Percentiles rank a stretch among this genome's conserved stretches.
Evolutionary conservation across 2,113 vertebrate genomes (phyloP).

Genomic region (Scophthalmus maximus): DNA sequence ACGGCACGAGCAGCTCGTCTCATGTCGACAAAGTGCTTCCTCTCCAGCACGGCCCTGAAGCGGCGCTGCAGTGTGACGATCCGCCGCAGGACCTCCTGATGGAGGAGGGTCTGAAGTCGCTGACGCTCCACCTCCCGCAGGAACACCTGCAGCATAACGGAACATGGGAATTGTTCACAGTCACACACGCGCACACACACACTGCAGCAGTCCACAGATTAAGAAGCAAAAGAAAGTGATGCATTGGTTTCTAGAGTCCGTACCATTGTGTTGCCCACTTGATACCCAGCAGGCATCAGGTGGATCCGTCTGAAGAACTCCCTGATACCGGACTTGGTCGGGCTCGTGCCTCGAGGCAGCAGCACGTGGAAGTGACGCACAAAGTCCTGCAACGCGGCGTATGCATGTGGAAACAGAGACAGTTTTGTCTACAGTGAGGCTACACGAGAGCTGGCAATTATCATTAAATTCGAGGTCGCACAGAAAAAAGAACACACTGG

Average conservation of each 20-base stretch:
- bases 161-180: neutral
- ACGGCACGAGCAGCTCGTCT: constrained; percentile 82
- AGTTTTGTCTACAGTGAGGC: neutral
- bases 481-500: too few species aligned
- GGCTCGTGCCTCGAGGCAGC: constrained; percentile 84
- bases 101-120: constrained; percentile 90
- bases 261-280: constrained; percentile 97
- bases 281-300: constrained; percentile 88
- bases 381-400: constrained; percentile 86
- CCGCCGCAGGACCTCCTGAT: constrained; percentile 91
- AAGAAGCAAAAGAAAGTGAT: neutral
- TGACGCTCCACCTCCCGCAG: constrained; percentile 92
- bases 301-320: constrained; percentile 89
- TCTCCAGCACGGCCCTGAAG: constrained; percentile 88
- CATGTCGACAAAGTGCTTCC: constrained; percentile 88
- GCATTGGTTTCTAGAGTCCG: neutral
- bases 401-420: neutral
- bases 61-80: constrained; percentile 89
- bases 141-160: constrained; percentile 85
- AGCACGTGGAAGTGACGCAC: constrained; percentile 93
- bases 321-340: constrained; percentile 88
- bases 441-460: neutral
- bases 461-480: neutral
- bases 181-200: neutral
- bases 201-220: neutral